A percentile compares a stretch with the other conserved stretches of the same genome.
Conservation (phyloP, 2,888 invertebrate genomes). For the Orthosia incerta region DNA sequence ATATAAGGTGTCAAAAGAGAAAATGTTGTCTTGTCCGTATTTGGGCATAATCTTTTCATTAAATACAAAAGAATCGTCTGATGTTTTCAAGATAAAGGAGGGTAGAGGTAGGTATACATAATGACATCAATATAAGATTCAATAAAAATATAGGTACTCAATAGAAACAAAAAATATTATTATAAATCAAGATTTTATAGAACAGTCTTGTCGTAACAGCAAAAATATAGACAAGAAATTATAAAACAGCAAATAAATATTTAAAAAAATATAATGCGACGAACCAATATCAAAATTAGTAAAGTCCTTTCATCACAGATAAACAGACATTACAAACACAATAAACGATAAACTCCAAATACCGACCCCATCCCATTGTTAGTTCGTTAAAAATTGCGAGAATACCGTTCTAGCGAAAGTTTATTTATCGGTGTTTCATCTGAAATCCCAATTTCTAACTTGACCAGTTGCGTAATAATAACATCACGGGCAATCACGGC, state of each 20-base stretch:
- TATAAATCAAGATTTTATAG: not conserved
- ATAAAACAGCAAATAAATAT: not conserved
- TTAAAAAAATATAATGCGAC: not conserved
- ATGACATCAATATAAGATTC: not conserved
- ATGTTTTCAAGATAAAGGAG: not conserved
- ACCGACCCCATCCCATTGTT: constrained; percentile 35
- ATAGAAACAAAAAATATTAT: not conserved
- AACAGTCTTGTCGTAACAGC: too few species aligned
- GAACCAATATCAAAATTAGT: constrained; percentile 14
- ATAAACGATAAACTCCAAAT: constrained; percentile 21
- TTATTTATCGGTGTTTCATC: constrained; percentile 46
- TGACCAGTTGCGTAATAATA: constrained; percentile 30
- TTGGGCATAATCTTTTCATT: too few species aligned
- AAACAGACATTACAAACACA: constrained; percentile 34
- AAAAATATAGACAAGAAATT: not conserved
- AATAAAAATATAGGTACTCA: not conserved
- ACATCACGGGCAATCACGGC: too few species aligned
- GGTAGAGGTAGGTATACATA: not conserved
- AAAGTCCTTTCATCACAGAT: constrained; percentile 26
- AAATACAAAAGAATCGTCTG: not conserved
- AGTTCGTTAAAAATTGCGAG: constrained; percentile 44
- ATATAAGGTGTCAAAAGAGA: too few species aligned
- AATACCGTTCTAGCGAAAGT: constrained; percentile 25
- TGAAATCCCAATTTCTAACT: constrained; percentile 31
- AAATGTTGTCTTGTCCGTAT: too few species aligned